phyloP scores from a whole-genome alignment of 2,888 invertebrate species.

The Alloplasta piceator region DNA sequence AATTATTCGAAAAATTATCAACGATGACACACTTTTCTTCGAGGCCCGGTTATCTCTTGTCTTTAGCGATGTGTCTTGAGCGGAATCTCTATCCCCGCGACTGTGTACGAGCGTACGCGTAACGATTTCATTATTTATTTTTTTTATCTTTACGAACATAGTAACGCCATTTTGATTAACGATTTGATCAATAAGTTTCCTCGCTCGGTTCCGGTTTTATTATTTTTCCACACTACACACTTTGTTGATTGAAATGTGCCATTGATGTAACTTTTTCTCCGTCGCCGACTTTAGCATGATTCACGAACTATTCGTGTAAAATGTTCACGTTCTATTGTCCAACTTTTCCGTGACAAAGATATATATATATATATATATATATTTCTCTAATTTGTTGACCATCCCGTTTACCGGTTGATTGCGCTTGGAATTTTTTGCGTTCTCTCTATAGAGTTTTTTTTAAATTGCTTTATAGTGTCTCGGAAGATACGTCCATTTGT shows the following conservation, averaged over 20 bases:
- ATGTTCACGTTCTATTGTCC: constrained; percentile 51
- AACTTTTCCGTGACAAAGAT: constrained; percentile 46
- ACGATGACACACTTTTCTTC: constrained; percentile 2
- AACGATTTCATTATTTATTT: neutral
- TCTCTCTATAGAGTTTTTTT: neutral
- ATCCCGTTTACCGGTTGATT: neutral
- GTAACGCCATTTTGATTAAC: constrained; percentile 65
- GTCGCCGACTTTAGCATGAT: constrained; percentile 21
- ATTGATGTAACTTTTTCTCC: constrained; percentile 28
- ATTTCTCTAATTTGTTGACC: too few relatives aligned
- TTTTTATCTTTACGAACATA: constrained; percentile 9
- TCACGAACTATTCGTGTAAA: constrained; percentile 1
- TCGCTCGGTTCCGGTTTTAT: constrained; percentile 14
- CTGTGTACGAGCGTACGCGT: neutral
- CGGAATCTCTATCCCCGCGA: neutral
- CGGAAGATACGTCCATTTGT: constrained; percentile 19
- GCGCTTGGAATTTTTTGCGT: too few relatives aligned
- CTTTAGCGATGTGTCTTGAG: constrained; percentile 58
- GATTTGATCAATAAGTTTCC: constrained; percentile 64
- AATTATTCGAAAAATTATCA: constrained; percentile 31
- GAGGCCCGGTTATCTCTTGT: constrained; percentile 24
- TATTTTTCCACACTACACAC: constrained; percentile 3
- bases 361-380: too few relatives aligned
- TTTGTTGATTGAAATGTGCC: constrained; percentile 11
- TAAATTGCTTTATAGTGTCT: constrained; percentile 5